Base-by-base conservation (phyloP, 64 coral and sea anemone genomes). In the Dendronephthya gigantea region DNA sequence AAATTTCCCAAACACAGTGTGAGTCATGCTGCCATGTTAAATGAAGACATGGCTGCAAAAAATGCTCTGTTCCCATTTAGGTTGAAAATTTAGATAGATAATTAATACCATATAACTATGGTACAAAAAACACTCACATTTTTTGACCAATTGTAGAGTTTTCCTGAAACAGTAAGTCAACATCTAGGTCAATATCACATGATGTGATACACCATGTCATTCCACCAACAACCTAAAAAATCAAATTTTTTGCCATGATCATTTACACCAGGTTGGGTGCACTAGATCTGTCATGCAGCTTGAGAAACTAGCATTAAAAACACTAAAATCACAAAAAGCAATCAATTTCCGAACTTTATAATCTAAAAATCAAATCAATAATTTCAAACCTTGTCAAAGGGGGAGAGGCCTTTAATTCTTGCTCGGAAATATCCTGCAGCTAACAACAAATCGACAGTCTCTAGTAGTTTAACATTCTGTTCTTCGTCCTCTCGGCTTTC, bases 201-300 rank as follows among this genome's bases (percentile, higher is more conserved):
- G 93, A 92, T 41, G 94, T 87, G 22, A 97, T 97, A 72, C 94
- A 97, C 94, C 94, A 97, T 2, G 94, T 97, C 94, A 97, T 97
- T 39, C 94, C 94, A 19, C 94, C 94, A 85, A 97, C 94, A 88
- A 97, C 94, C 94, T 95, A 37, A 3, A 79, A 79, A 10, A 62
- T 19, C 19, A n/a, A 27, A 16, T 23, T 62, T 2, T n/a, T n/a
- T n/a, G n/a, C n/a, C n/a, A n/a, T n/a, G n/a, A n/a, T n/a, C n/a
- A n/a, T n/a, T n/a, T n/a, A n/a, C n/a, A n/a, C n/a, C n/a, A n/a
- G n/a, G n/a, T n/a, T n/a, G n/a, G n/a, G n/a, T n/a, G n/a, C n/a
- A n/a, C n/a, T n/a, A n/a, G n/a, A n/a, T n/a, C n/a, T n/a, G n/a
- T n/a, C n/a, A n/a, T n/a, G n/a, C n/a, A n/a, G n/a, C n/a, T n/a